Evolutionary conservation across 2,113 vertebrate genomes (phyloP), one percentile per base, ranked within the genome.

Genomic region (Planiliza haematocheilus): DNA sequence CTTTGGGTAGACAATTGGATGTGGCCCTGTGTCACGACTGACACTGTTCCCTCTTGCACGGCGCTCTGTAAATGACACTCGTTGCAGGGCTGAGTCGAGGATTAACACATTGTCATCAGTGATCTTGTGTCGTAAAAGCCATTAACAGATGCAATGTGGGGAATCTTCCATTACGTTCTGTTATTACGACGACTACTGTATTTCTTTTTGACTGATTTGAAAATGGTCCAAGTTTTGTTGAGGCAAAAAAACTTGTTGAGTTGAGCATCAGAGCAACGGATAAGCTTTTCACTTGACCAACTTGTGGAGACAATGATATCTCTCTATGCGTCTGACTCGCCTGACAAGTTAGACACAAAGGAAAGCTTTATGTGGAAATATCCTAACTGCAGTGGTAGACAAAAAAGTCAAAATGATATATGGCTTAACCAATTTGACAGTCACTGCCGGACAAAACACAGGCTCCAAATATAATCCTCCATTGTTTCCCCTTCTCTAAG

Each of bases 321-420:
- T 72, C 59, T 34, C 49, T 41, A 55, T 39, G 41, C 2, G 11
- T 82, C 39, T 66, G 65, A 74, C 75, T 57, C 18, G 14, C 39
- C 18, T 81, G 72, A 75, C 49, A 79, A 67, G 55, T 58, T 16
- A 5, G 41, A 72, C 77, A 87, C 65, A 86, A 91, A 86, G 51
- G 82, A 70, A 82, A 79, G 85, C 77, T 83, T 87, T 87, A 77
- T 84, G 73, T 74, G 79, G 75, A 87, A 87, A 91, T 88, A 86
- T 86, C 66, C 82, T 62, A 84, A 90, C 84, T 86, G 84, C 85
- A 84, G 77, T 51, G 74, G 83, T 82, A 76, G 88, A 91, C 88
- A 91, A 82, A 92, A 93, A 91, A 94, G 93, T 93, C 93, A 93
- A 91, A 83, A 94, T 95, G 93, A 95, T 93, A 74, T 93, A 95